Evolutionary conservation across 1,140 invertebrate species (phyloP).

Genomic region (Myzus persicae): DNA sequence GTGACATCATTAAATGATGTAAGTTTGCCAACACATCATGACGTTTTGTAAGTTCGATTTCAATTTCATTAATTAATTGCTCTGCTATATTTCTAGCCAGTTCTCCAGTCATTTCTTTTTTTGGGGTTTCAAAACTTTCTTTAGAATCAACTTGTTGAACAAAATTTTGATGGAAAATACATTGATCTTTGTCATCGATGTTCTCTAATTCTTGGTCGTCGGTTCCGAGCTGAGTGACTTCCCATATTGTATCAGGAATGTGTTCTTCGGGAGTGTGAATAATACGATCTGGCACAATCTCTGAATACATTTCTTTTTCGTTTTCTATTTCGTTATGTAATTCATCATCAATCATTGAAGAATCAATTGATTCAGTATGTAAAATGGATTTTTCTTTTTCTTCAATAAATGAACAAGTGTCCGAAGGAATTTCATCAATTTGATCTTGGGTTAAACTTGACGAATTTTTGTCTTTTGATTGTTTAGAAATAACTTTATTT

Average conservation of each 20-base stretch:
- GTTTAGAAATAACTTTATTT: conserved; percentile 62
- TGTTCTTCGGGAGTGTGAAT: conserved; percentile 68
- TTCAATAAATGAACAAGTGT: conserved; percentile 66
- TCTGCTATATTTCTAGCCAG: conserved; percentile 63
- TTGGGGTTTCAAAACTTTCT: neutral
- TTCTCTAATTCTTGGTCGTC: conserved; percentile 62
- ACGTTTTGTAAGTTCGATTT: conserved; percentile 56
- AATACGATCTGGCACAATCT: neutral
- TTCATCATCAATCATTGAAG: conserved; percentile 44
- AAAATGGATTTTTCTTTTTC: conserved; percentile 64
- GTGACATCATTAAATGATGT: conserved; percentile 45
- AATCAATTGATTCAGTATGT: conserved; percentile 62
- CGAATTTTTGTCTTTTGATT: conserved; percentile 64
- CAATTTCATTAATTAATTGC: conserved; percentile 58
- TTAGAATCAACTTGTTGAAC: conserved; percentile 64
- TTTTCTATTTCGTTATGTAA: conserved; percentile 64
- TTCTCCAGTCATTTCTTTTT: conserved; percentile 62
- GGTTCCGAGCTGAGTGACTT: conserved; percentile 70
- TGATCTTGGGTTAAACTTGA: conserved; percentile 63
- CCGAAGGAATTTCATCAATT: conserved; percentile 68
- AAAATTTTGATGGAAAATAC: conserved; percentile 59
- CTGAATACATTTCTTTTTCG: conserved; percentile 63
- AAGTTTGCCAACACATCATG: conserved; percentile 56
- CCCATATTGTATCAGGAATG: conserved; percentile 72
- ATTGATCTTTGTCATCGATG: conserved; percentile 63